Percentiles rank a stretch among this genome's conserved stretches.
Conservation (phyloP, 2,113 vertebrate genomes). For the Lepisosteus oculatus region DNA sequence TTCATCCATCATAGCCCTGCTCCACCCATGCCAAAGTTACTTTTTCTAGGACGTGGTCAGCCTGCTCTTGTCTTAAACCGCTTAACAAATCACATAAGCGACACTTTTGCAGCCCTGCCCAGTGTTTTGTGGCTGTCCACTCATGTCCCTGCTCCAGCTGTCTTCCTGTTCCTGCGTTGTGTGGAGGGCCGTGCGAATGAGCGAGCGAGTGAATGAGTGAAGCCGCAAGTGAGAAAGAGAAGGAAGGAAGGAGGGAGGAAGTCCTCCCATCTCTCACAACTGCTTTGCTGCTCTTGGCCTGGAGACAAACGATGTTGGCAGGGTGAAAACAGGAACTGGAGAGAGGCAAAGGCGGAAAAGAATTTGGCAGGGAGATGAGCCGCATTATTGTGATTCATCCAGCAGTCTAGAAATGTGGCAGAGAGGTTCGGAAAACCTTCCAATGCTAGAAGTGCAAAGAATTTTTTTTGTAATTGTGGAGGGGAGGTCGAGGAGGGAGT, state of each 20-base stretch:
- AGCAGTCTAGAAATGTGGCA: conserved; percentile 68
- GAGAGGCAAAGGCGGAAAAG: conserved; percentile 67
- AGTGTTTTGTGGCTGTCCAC: no score
- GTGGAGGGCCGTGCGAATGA: conserved; percentile 21
- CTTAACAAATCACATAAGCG: no score
- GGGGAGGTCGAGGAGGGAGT: conserved; percentile 56
- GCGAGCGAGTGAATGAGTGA: conserved; percentile 39
- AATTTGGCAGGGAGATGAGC: conserved; percentile 72
- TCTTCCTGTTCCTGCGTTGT: no score
- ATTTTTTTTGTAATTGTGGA: conserved; percentile 10
- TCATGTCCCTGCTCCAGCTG: no score
- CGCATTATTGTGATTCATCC: conserved; percentile 78
- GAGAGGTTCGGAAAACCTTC: conserved; percentile 62
- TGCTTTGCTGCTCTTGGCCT: conserved; percentile 66
- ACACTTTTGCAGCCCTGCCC: no score
- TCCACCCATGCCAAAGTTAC: no score
- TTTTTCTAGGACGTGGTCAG: no score
- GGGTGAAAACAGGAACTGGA: conserved; percentile 55
- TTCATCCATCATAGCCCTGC: no score
- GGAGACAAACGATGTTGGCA: conserved; percentile 68
- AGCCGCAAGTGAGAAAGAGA: conserved; percentile 25
- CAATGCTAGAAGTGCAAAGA: conserved; percentile 52
- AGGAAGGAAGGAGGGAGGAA: conserved; percentile 32
- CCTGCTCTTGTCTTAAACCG: no score
- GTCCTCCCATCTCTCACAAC: conserved; percentile 45